Base-by-base conservation (phyloP, 2,113 vertebrate species). In the Xiphophorus hellerii region DNA sequence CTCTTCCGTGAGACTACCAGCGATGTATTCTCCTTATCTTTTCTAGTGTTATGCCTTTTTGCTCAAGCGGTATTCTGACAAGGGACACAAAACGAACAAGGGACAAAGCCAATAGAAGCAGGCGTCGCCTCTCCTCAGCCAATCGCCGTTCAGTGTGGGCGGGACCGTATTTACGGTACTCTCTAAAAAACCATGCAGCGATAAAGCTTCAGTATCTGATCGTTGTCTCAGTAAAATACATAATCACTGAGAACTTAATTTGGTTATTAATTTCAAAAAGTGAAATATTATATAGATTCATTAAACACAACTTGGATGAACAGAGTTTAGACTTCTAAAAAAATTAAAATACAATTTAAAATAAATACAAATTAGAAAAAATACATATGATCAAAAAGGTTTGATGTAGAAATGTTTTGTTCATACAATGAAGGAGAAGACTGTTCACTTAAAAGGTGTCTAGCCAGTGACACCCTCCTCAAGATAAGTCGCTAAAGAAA, bases 41-140 rank as follows among this genome's bases (percentile, higher is more conserved):
- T 76, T 73, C 84, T 77, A 63, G 79, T 73, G 78, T 82, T 90
- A 89, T 78, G 78, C 84, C 70, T 74, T 60, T 44, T 9, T 66
- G 69, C 65, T 31, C 22, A 39, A 77, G 71, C 73, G 74, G 76
- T 66, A 77, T 90, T 79, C 84, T 69, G 80, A 68, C 77, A 75
- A 11, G 71, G 8, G 4, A 28, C 42, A 69, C 37, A 12, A 62
- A 77, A 72, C 65, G 66, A 88, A 90, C 89, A 83, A 5, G 33
- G 3, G 4, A 0, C 10, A 73, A 1, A 42, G n/a, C 92, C 89
- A 91, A 89, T 85, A 39, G 72, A 0, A 73, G 0, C 5, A 31
- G 14, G 60, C 7, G 5, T 3, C 62, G n/a, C 35, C 25, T 3
- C 69, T 2, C 3, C 1, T 12, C 10, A 69, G 29, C 86, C 92